Evolutionary conservation across 2,888 invertebrate genomes (phyloP).

Genomic region (Bellardia pandia): DNA sequence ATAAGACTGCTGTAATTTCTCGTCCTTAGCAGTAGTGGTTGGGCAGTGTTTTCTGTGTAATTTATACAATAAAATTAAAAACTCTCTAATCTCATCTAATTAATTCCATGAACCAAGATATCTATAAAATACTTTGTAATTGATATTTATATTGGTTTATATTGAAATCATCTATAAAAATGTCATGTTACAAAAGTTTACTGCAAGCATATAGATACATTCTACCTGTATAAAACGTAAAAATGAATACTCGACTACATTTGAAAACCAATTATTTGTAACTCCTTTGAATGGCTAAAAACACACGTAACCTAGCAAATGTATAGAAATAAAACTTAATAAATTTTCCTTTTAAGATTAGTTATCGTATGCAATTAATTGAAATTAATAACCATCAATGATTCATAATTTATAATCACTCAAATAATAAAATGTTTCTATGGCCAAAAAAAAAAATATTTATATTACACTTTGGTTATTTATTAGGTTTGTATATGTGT

Average conservation of each 20-base stretch:
- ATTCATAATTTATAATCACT: constrained; percentile 58
- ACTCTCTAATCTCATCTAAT: too few relatives aligned
- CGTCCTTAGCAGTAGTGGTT: too few relatives aligned
- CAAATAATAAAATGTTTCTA: constrained; percentile 16
- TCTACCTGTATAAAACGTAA: background rate
- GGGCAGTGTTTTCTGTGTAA: too few relatives aligned
- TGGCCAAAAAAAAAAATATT: background rate
- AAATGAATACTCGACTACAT: background rate
- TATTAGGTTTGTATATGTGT: background rate
- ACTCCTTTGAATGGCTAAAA: constrained; percentile 21
- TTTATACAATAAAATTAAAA: too few relatives aligned
- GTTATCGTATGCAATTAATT: constrained; percentile 55
- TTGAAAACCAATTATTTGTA: constrained; percentile 25
- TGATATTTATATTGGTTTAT: background rate
- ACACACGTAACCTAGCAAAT: background rate
- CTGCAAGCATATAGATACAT: background rate
- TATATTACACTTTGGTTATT: background rate
- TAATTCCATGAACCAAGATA: background rate
- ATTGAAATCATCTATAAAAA: background rate
- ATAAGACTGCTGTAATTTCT: too few relatives aligned
- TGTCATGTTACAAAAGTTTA: background rate
- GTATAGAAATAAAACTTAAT: background rate
- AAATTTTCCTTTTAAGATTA: constrained; percentile 43
- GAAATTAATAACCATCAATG: constrained; percentile 56
- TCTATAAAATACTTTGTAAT: background rate